Evolutionary conservation across 2,888 invertebrate genomes (phyloP).

Genomic region (Panopea generosa): DNA sequence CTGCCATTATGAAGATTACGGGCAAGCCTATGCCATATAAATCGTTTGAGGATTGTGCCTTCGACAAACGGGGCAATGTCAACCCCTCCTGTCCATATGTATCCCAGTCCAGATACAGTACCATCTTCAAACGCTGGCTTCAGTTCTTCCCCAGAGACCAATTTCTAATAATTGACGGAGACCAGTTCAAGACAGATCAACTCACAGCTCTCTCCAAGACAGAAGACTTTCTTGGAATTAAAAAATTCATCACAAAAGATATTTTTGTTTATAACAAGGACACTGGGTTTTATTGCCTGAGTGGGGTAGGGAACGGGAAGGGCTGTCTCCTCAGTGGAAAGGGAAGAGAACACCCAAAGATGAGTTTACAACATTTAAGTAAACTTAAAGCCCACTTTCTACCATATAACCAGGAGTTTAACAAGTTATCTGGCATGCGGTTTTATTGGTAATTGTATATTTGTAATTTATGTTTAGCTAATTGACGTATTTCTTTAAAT

Average conservation of each 20-base stretch:
- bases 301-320: constrained; percentile 33
- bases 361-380: not conserved
- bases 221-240: constrained; percentile 73
- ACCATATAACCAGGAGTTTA: constrained; percentile 33
- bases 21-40: too few species aligned
- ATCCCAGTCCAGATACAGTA: constrained; percentile 1
- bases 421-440: constrained; percentile 4
- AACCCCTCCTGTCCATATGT: not conserved
- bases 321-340: not conserved
- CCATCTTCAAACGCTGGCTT: constrained; percentile 89
- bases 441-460: constrained; percentile 28
- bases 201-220: constrained; percentile 65
- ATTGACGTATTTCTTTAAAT: too few species aligned
- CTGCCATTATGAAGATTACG: too few species aligned
- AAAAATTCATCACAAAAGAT: constrained; percentile 85
- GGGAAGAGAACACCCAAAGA: not conserved
- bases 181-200: constrained; percentile 70
- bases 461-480: too few species aligned
- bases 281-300: constrained; percentile 94
- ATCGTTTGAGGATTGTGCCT: too few species aligned
- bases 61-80: too few species aligned
- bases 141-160: constrained; percentile 96
- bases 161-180: constrained; percentile 93
- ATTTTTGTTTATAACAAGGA: constrained; percentile 98
- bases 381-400: constrained; percentile 25